Evolutionary conservation across 2,888 invertebrate species (phyloP).

Genomic region (Acholoe squamosa): DNA sequence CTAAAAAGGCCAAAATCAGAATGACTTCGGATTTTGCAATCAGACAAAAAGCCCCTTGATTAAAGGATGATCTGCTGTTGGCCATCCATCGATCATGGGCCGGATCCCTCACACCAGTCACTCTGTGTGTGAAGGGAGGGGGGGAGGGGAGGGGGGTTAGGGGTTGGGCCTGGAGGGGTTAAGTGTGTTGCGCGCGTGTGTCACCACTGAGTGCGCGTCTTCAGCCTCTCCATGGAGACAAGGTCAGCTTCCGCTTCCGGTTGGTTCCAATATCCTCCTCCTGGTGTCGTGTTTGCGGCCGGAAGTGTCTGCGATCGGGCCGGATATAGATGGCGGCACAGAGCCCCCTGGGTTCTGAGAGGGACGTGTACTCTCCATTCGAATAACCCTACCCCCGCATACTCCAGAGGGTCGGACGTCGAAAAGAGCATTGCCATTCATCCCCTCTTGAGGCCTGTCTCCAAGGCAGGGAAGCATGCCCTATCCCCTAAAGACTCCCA

Average conservation of each 20-base stretch:
- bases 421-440: constrained; percentile 1
- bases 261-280: constrained; percentile 39
- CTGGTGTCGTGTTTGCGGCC: constrained; percentile 42
- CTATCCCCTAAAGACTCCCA: neutral
- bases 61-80: constrained; percentile 8
- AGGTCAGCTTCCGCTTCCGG: constrained; percentile 41
- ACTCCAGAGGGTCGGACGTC: neutral
- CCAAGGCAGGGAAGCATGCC: neutral
- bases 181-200: constrained; percentile 21
- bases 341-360: constrained; percentile 1
- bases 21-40: constrained; percentile 29
- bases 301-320: constrained; percentile 40
- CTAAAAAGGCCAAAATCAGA: neutral
- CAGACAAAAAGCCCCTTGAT: constrained; percentile 33
- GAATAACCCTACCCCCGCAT: neutral
- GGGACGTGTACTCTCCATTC: neutral
- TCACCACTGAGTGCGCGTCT: neutral
- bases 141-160: neutral
- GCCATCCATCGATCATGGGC: constrained; percentile 25
- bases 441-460: neutral
- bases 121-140: neutral
- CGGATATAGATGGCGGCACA: constrained; percentile 38
- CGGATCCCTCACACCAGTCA: neutral
- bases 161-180: neutral
- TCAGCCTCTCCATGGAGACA: constrained; percentile 30